These are phyloP conservation scores for Crotophaga sulcirostris DNA, from an alignment of 2,113 vertebrate genomes.

Conservation along the genomic window DNA sequence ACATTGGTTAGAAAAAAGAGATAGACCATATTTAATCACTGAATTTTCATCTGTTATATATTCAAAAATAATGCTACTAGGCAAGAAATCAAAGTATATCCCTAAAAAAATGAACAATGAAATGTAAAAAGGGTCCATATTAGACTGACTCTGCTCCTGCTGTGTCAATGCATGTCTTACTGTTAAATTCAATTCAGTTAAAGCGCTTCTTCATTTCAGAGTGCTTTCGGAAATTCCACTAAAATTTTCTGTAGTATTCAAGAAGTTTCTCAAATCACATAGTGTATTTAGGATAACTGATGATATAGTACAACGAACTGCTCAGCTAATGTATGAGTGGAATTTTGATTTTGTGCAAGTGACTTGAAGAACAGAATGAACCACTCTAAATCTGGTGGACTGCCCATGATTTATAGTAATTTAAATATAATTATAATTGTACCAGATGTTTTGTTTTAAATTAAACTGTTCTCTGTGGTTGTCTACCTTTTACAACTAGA, in stretches of 20 bases:
- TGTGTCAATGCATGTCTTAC: background rate
- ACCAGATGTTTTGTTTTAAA: conserved; percentile 1
- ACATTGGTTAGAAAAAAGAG: background rate
- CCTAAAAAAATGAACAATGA: background rate
- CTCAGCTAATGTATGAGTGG: background rate
- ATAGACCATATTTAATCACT: background rate
- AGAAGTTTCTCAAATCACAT: background rate
- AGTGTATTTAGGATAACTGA: background rate
- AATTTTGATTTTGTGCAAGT: background rate
- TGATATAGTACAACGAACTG: background rate
- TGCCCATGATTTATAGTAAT: background rate
- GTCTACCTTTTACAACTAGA: background rate
- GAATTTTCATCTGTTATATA: background rate
- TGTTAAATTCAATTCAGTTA: background rate
- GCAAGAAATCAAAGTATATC: background rate
- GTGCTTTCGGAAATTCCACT: background rate
- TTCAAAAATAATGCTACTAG: background rate
- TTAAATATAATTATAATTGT: background rate
- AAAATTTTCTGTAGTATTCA: background rate
- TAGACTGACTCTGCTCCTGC: background rate
- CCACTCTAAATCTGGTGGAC: background rate
- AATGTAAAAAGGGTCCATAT: background rate
- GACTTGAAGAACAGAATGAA: background rate
- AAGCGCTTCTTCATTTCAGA: background rate
- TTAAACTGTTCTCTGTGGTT: background rate